phyloP scores from a whole-genome alignment of 2,113 vertebrate species.

The Chionis minor region DNA sequence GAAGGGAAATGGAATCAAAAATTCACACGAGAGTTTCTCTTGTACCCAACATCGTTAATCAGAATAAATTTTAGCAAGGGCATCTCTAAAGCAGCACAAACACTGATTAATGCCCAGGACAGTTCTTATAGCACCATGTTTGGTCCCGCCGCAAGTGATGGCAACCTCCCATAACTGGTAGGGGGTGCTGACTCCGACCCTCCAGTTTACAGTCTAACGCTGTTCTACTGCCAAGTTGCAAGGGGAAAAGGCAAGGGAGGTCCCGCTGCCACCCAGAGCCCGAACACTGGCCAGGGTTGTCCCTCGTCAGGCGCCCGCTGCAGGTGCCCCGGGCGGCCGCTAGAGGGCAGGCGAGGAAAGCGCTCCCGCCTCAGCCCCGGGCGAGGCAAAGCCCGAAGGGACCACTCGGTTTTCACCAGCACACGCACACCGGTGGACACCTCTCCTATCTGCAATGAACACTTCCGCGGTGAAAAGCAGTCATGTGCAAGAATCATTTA shows the following conservation, averaged over 20 bases:
- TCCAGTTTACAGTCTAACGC: not conserved
- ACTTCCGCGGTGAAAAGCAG: not conserved
- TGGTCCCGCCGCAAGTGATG: not conserved
- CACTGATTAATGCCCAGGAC: not conserved
- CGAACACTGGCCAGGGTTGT: rapidly evolving
- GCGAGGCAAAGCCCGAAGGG: rapidly evolving
- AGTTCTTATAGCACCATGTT: conserved; percentile 23
- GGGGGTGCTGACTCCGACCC: not conserved
- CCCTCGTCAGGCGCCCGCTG: not conserved
- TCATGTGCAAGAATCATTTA: conserved; percentile 6
- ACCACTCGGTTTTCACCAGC: rapidly evolving
- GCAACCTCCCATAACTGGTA: not conserved
- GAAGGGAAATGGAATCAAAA: not conserved
- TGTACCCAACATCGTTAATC: not conserved
- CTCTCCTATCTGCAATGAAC: not conserved
- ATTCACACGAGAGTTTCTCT: not conserved
- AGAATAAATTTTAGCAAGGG: not conserved
- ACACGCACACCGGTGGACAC: not conserved
- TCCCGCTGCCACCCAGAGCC: not conserved
- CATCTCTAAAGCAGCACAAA: not conserved
- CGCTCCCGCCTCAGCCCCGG: not conserved
- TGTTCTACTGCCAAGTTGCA: not conserved
- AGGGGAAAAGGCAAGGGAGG: not conserved
- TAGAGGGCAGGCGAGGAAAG: not conserved
- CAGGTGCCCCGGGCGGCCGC: not conserved